phyloP scores from a whole-genome alignment of 2,797 vertebrate genomes.

The Chloroceryle inda region DNA sequence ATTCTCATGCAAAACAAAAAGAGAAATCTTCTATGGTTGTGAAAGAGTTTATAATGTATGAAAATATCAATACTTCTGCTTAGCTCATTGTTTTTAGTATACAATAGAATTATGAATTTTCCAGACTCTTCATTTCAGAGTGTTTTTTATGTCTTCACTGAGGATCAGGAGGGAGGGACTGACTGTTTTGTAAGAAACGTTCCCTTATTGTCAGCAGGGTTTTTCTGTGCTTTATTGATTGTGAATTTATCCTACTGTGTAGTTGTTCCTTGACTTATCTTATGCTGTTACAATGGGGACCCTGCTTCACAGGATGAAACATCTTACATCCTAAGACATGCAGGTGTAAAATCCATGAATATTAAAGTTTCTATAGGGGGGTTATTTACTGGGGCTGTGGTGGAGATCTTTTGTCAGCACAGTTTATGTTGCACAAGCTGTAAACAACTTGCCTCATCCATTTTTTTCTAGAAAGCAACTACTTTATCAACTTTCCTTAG shows the following conservation, averaged over 20 bases:
- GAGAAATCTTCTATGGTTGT: neutral
- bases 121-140: neutral
- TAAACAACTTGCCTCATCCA: neutral
- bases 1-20: neutral
- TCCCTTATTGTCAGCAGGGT: neutral
- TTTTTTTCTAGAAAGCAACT: neutral
- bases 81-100: neutral
- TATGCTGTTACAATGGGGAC: neutral
- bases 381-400: neutral
- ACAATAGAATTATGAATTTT: neutral
- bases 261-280: neutral
- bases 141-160: neutral
- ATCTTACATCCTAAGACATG: neutral
- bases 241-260: neutral
- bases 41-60: neutral
- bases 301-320: neutral
- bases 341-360: neutral
- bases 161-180: neutral
- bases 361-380: rapidly evolving
- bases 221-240: neutral
- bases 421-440: neutral
- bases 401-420: neutral
- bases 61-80: neutral
- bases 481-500: neutral
- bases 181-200: neutral